phyloP scores from a whole-genome alignment of 1,140 invertebrate genomes.

The Onthophagus taurus region DNA sequence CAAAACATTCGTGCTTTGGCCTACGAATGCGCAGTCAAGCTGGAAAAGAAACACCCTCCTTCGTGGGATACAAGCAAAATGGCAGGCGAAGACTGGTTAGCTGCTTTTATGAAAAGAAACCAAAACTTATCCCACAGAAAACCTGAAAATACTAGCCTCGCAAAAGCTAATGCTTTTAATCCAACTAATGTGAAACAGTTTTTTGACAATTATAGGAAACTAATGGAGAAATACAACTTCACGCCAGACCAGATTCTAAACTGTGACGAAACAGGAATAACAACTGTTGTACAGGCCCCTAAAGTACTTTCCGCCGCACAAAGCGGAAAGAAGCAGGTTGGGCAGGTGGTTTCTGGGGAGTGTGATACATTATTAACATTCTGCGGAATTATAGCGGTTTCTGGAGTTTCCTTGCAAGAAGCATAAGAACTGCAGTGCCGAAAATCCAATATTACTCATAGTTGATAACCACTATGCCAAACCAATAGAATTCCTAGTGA shows the following conservation, averaged over 20 bases:
- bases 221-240: constrained; percentile 27
- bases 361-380: constrained; percentile 31
- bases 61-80: constrained; percentile 29
- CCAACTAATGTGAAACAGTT: constrained; percentile 30
- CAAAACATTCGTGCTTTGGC: constrained; percentile 19
- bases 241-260: constrained; percentile 33
- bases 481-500: no score
- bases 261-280: constrained; percentile 38
- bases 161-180: constrained; percentile 37
- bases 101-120: constrained; percentile 30
- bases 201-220: constrained; percentile 26
- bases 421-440: no score
- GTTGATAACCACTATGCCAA: no score
- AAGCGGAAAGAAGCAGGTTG: constrained; percentile 34
- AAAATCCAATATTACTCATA: no score
- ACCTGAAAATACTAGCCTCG: constrained; percentile 33
- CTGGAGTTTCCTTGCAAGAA: no score
- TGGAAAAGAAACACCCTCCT: constrained; percentile 23
- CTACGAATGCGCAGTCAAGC: constrained; percentile 24
- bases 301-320: constrained; percentile 34
- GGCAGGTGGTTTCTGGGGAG: constrained; percentile 34
- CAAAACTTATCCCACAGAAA: constrained; percentile 26
- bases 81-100: constrained; percentile 37
- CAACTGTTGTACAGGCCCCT: constrained; percentile 22
- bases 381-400: no score